Base-by-base conservation (phyloP, 2,113 vertebrate species). In the Chloropsis cyanopogon region DNA sequence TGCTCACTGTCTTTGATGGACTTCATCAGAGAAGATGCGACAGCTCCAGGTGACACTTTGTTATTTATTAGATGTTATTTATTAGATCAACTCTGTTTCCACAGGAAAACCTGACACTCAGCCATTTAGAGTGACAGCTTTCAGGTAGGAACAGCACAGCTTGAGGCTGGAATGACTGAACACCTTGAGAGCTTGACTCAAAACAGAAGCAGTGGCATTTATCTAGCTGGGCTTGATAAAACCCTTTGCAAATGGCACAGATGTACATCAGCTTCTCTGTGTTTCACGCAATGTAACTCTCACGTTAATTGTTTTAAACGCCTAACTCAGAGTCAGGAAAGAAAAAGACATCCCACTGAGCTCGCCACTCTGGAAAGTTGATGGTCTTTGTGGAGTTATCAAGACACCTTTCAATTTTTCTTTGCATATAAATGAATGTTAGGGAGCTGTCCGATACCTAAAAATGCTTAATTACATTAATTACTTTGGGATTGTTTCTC, bases 181-280 rank as follows among this genome's bases (percentile, higher is more conserved):
- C 13, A 20, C 23, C 39, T 56, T 9, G 3, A 91, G 9, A 35
- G 13, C 12, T 57, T 39, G 39, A 88, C 26, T 57, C 64, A 53
- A 92, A 95, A 56, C 20, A 37, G 29, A 44, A 83, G 47, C 52
- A 75, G 33, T 41, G 24, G 17, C 37, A 29, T 75, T 71, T 87
- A 49, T 92, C 89, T 53, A 57, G 50, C 15, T 14, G 7, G 14
- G 29, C 6, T 86, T n/a, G 47, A 91, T 52, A 18, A 44, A 83
- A n/a, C 21, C 37, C 22, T 50, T 50, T 49, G 63, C 44, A 68
- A 88, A 37, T 0, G 2, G 24, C 37, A 46, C 31, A 20, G 0
- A 1, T 8, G 10, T 22, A 39, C 2, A 0, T 6, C 20, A 18
- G 7, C 47, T 35, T 28, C 12, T 18, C 9, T 13, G 3, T 37